Conservation (phyloP, 2,888 invertebrate species). For the Drosophila pegasa region DNA sequence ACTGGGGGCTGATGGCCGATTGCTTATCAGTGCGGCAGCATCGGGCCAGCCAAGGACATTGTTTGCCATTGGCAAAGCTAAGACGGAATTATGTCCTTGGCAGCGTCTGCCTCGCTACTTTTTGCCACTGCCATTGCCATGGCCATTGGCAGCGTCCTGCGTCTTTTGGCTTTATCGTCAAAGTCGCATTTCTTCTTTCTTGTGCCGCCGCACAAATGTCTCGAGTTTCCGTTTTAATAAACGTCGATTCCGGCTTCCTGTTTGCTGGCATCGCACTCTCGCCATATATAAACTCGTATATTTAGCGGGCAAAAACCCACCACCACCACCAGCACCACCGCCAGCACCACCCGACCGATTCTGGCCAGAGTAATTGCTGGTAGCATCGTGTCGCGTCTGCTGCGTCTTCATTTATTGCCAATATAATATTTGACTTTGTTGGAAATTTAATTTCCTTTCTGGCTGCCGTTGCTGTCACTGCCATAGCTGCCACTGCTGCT, state of each 20-base stretch:
- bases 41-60: conserved; percentile 65
- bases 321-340: conserved; percentile 22
- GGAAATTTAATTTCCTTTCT: conserved; percentile 83
- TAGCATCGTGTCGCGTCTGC: conserved; percentile 45
- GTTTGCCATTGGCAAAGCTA: conserved; percentile 43
- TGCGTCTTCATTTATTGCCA: conserved; percentile 78
- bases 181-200: conserved; percentile 25
- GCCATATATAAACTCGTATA: conserved; percentile 26
- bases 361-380: conserved; percentile 66
- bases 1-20: neutral
- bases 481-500: conserved; percentile 23
- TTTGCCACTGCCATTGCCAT: conserved; percentile 1
- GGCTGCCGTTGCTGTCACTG: conserved; percentile 19
- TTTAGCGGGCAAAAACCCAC: conserved; percentile 35
- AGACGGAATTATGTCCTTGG: conserved; percentile 69
- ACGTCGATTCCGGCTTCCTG: conserved; percentile 81
- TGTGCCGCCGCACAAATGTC: conserved; percentile 70
- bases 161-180: conserved; percentile 18
- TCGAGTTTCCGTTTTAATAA: conserved; percentile 82
- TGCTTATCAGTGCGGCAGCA: conserved; percentile 66
- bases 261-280: conserved; percentile 54
- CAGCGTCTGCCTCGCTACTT: conserved; percentile 34
- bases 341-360: conserved; percentile 8
- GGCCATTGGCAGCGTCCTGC: neutral
- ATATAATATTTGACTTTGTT: conserved; percentile 81